Evolutionary conservation across 2,888 invertebrate genomes (phyloP).

Genomic region (Cosmia trapezina): DNA sequence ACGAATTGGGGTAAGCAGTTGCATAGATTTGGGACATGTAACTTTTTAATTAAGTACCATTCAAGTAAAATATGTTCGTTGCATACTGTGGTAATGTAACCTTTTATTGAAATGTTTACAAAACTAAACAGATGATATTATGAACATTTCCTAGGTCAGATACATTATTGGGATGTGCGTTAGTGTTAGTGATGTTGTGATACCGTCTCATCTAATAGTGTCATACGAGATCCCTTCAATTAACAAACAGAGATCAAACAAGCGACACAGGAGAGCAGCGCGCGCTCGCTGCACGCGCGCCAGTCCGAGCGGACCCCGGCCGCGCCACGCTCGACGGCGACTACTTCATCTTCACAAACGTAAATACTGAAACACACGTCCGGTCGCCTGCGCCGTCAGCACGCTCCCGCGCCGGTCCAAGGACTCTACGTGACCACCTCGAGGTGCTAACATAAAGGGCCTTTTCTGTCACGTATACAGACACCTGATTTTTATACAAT

Average conservation of each 20-base stretch:
- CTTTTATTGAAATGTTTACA: slow-evolving; percentile 2
- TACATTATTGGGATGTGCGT: slow-evolving; percentile 48
- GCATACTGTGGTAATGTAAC: neutral
- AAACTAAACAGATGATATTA: slow-evolving; percentile 7
- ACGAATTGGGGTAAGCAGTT: slow-evolving; percentile 1
- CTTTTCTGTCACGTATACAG: slow-evolving; percentile 82
- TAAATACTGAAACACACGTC: slow-evolving; percentile 76
- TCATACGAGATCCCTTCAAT: slow-evolving; percentile 79
- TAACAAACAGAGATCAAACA: slow-evolving; percentile 74
- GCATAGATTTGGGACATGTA: neutral
- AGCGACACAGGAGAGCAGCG: slow-evolving; percentile 70
- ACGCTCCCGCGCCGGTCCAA: slow-evolving; percentile 75
- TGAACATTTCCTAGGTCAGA: slow-evolving; percentile 32
- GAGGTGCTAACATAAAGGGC: slow-evolving; percentile 83
- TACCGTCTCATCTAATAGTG: slow-evolving; percentile 66
- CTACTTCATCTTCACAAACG: slow-evolving; percentile 51
- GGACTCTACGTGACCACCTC: slow-evolving; percentile 81
- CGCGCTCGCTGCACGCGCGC: slow-evolving; percentile 67
- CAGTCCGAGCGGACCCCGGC: slow-evolving; percentile 78
- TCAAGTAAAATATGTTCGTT: neutral
- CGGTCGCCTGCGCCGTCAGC: slow-evolving; percentile 53
- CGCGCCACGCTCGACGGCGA: slow-evolving; percentile 60
- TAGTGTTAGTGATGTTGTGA: slow-evolving; percentile 76
- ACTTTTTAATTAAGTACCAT: neutral
- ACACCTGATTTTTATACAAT: slow-evolving; percentile 77